Evolutionary conservation across 2,113 vertebrate genomes (phyloP), one percentile per base, ranked within the genome.

Genomic region (Tupaia chinensis): DNA sequence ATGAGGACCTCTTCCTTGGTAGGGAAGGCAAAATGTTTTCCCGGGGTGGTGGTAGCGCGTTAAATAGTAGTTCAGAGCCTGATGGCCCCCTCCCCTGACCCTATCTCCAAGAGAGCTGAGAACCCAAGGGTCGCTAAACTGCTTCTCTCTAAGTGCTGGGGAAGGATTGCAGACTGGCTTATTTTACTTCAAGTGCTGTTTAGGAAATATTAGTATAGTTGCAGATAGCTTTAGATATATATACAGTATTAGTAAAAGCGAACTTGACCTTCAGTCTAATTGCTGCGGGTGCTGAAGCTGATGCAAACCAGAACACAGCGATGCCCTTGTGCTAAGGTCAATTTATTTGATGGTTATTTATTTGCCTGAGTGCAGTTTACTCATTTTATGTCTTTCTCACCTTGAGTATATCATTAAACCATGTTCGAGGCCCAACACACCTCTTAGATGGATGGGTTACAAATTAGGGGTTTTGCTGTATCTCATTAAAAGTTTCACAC

Each of bases 291-390:
- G 14, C 66, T 44, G 22, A 89, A 87, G 69, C 23, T 32, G 44
- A 74, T 69, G 61, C 78, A 94, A 13, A 29, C n/a, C 72, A 10
- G 93, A 66, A 69, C 68, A 89, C 5, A 25, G 54, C 14, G 1
- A 81, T 96, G 88, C 58, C 91, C 91, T 94, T 96, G 94, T 78
- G 70, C 60, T 58, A 85, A 97, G 82, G 94, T 97, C 89, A 85
- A 5, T 32, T 74, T 12, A 32, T 83, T 92, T 10, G 81, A 16
- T 27, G 27, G 73, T 86, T 95, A 68, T n/a, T 60, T 87, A 56
- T 70, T 90, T 91, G 54, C 80, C 53, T 70, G 56, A 81, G 34
- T 78, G 53, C 70, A 60, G 76, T 89, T 82, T 82, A 84, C 29
- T 93, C 44, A 81, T 32, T 87, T 70, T 12, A 7, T 73, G 72